These are phyloP conservation scores for Meliscaeva auricollis DNA, from an alignment of 2,888 invertebrate genomes.

Conservation along the genomic window DNA sequence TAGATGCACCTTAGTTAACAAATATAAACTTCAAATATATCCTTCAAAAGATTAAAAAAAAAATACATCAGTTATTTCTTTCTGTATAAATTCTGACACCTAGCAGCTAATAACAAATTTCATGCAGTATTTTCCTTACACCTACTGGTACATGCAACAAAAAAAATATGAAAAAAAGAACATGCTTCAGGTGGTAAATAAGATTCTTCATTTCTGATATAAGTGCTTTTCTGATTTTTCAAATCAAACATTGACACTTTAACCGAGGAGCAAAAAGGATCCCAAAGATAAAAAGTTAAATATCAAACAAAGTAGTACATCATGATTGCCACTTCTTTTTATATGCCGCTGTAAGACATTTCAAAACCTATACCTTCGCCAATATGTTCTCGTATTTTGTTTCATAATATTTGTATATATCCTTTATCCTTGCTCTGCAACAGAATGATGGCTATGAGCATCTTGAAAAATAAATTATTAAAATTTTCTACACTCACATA, in stretches of 20 bases:
- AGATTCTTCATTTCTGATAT: constrained; percentile 25
- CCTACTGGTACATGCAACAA: too few species aligned
- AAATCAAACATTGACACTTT: constrained; percentile 61
- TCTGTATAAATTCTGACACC: too few species aligned
- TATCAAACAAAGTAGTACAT: constrained; percentile 41
- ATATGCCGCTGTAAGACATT: not conserved
- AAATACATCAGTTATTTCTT: too few species aligned
- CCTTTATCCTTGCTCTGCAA: not conserved
- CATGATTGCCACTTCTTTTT: constrained; percentile 17
- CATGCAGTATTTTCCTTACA: too few species aligned
- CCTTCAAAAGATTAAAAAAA: too few species aligned
- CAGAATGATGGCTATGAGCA: constrained; percentile 26
- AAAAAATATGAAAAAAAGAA: not conserved
- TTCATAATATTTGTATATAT: not conserved
- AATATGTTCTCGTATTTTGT: not conserved
- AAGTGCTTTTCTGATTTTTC: constrained; percentile 28
- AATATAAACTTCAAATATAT: too few species aligned
- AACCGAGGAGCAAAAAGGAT: not conserved
- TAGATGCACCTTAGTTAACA: too few species aligned
- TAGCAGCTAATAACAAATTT: too few species aligned
- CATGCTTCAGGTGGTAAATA: constrained; percentile 11
- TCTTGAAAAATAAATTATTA: constrained; percentile 66
- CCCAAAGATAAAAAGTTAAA: constrained; percentile 13
- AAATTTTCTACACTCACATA: constrained; percentile 53
- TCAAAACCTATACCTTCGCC: constrained; percentile 32